A percentile compares a stretch with the other conserved stretches of the same genome.
phyloP scores from a whole-genome alignment of 2,888 invertebrate genomes.

The Philaethria dido region DNA sequence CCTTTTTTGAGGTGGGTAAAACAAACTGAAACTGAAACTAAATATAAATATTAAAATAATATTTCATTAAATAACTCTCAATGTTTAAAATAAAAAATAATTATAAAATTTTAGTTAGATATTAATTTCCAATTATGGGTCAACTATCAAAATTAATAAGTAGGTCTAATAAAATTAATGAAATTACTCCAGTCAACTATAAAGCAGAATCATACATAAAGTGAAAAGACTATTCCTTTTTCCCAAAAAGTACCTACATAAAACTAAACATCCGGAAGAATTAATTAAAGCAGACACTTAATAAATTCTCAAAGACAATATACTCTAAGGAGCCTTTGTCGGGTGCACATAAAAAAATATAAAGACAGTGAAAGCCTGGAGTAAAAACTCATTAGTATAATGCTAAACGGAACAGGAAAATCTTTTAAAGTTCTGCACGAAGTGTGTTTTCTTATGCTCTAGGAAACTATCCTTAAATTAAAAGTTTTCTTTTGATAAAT shows the following conservation, averaged over 20 bases:
- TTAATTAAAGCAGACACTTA: conserved; percentile 33
- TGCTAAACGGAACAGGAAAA: not conserved
- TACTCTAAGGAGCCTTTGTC: conserved; percentile 35
- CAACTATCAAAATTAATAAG: no score
- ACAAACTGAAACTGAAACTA: no score
- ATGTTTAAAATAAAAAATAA: no score
- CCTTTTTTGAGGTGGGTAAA: no score
- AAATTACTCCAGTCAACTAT: no score
- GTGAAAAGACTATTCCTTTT: not conserved
- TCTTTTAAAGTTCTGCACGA: conserved; percentile 1
- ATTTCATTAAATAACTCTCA: no score
- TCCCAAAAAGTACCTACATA: not conserved
- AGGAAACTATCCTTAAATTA: not conserved
- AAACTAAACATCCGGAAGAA: conserved; percentile 12
- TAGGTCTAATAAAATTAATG: no score
- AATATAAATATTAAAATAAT: no score
- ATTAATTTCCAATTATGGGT: no score
- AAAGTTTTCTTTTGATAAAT: not conserved
- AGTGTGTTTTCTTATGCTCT: conserved; percentile 1
- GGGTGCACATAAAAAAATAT: conserved; percentile 17
- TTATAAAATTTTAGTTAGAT: no score
- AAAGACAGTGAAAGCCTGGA: conserved; percentile 1
- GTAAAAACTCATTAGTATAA: conserved; percentile 26
- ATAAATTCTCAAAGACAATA: conserved; percentile 35
- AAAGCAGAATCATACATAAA: not conserved